Conservation (phyloP, 2,888 invertebrate species). For the Altica lythri region DNA sequence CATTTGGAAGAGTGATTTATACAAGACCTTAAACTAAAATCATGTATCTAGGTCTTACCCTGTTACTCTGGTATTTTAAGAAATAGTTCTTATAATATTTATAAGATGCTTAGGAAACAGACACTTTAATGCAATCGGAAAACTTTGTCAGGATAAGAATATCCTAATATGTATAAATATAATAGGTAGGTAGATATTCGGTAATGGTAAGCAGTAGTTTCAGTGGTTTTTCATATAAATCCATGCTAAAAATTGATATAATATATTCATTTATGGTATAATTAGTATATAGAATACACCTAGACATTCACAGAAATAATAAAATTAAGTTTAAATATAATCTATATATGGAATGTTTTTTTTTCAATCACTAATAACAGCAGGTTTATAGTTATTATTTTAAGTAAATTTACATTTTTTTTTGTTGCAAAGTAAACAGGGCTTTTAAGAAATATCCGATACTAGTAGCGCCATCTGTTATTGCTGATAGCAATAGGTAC, state of each 20-base stretch:
- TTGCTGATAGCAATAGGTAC: too few species aligned
- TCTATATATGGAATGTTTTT: constrained; percentile 5
- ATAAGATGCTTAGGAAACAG: too few species aligned
- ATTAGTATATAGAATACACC: neutral
- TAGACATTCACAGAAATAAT: constrained; percentile 14
- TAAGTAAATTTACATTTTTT: too few species aligned
- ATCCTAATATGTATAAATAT: constrained; percentile 6
- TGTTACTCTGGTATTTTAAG: too few species aligned
- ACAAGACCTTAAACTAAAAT: too few species aligned
- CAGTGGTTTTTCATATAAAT: constrained; percentile 5
- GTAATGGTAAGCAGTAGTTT: constrained; percentile 15
- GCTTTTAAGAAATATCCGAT: too few species aligned
- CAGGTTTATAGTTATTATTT: too few species aligned
- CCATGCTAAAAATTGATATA: constrained; percentile 21
- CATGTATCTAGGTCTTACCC: too few species aligned
- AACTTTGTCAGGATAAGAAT: constrained; percentile 10
- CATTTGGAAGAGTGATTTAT: constrained; percentile 11
- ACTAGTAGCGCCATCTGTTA: too few species aligned
- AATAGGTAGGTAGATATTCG: constrained; percentile 16
- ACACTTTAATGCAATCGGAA: constrained; percentile 9
- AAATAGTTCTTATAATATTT: too few species aligned
- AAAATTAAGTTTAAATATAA: constrained; percentile 5
- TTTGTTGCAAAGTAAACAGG: too few species aligned
- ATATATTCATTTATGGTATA: neutral
- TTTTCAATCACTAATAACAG: too few species aligned